Conservation (phyloP, 2,113 vertebrate genomes). For the Bombycilla garrulus region DNA sequence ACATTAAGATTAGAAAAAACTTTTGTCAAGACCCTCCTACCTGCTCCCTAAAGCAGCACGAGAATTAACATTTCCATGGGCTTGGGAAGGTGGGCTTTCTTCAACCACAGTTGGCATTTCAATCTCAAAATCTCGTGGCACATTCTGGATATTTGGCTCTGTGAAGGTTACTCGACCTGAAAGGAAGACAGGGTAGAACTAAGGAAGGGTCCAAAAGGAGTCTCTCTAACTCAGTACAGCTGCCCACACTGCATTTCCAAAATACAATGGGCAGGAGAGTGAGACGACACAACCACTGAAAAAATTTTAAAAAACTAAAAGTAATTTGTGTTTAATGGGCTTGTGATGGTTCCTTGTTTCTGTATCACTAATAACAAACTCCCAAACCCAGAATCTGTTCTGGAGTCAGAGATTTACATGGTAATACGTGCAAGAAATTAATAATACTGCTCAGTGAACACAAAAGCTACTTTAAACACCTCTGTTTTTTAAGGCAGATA, state of each 20-base stretch:
- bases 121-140: slow-evolving; percentile 97
- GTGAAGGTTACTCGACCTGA: slow-evolving; percentile 90
- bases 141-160: slow-evolving; percentile 96
- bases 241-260: neutral
- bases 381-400: neutral
- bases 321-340: neutral
- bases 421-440: neutral
- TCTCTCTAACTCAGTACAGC: neutral
- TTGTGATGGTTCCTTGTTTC: neutral
- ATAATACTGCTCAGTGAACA: neutral
- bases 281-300: neutral
- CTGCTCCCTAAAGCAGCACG: slow-evolving; percentile 18
- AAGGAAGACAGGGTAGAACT: neutral
- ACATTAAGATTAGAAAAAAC: neutral
- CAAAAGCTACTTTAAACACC: neutral
- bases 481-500: neutral
- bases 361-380: neutral
- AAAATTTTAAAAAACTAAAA: neutral
- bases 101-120: slow-evolving; percentile 82
- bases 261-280: neutral
- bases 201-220: neutral
- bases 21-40: slow-evolving; percentile 43
- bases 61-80: slow-evolving; percentile 1
- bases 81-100: slow-evolving; percentile 84
- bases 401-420: neutral